Conservation (phyloP, 2,888 invertebrate species). For the Melieria picta region DNA sequence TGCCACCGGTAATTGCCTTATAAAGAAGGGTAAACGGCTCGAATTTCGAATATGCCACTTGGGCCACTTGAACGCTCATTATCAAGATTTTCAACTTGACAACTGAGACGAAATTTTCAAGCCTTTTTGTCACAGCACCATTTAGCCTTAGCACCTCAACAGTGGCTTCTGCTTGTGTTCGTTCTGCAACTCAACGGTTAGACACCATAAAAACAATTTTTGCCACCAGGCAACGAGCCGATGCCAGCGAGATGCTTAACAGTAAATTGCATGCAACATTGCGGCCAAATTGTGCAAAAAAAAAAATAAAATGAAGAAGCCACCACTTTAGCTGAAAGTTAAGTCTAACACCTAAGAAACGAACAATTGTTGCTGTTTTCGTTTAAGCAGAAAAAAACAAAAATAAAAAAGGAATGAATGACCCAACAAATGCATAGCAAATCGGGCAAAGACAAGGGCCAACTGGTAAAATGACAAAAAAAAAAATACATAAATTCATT, state of each 20-base stretch:
- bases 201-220: too few species aligned
- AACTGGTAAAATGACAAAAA: too few species aligned
- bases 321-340: neutral
- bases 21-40: too few species aligned
- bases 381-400: neutral
- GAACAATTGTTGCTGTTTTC: neutral
- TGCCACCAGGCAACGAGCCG: too few species aligned
- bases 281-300: conserved; percentile 1
- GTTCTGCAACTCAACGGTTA: neutral
- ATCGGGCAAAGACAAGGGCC: too few species aligned
- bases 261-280: conserved; percentile 29
- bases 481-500: too few species aligned
- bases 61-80: neutral
- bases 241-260: conserved; percentile 22
- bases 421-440: neutral
- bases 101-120: neutral
- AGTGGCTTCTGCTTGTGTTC: neutral
- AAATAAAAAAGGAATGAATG: neutral
- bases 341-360: neutral
- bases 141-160: neutral
- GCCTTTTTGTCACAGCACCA: neutral
- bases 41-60: too few species aligned
- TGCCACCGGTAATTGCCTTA: too few species aligned
- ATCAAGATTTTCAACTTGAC: conserved; percentile 3
- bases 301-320: neutral